Evolutionary conservation across 2,113 vertebrate species (phyloP), one percentile per base, ranked within the genome.

Genomic region (Monopterus albus): DNA sequence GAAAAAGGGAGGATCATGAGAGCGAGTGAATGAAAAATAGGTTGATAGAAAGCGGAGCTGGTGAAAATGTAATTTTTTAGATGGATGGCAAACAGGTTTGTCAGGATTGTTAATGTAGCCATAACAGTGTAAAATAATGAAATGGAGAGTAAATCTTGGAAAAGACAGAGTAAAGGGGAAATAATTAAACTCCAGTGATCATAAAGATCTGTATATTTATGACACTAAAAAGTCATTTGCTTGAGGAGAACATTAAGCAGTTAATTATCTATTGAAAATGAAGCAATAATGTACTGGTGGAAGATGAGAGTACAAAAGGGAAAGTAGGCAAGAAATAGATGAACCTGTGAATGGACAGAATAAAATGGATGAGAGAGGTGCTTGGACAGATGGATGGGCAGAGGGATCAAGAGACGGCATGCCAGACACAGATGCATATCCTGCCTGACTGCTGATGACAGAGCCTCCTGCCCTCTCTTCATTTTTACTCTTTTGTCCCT

Each of bases 251-350:
- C 65, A 79, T 79, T 77, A 47, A 65, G 60, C 14, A 7, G 47
- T 65, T 76, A 76, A 80, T 78, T 79, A 72, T 59, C 52, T 75
- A 49, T 63, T 65, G 39, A 73, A 59, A 67, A 83, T 4, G 25
- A 82, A 58, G 55, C 63, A 62, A 23, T 67, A 50, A 58, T 49
- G 61, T 25, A 47, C 1, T 21, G 33, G n/a, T 1, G 36, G 39
- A 7, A 29, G 73, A 68, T 73, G 65, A 63, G 26, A 28, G 46
- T 29, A 61, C 40, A 49, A 26, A 23, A 28, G n/a, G 57, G 51
- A 56, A 61, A 66, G 35, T 50, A 45, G 59, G 20, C 10, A 45
- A 63, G 29, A 62, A 51, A 72, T 49, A 35, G 51, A 68, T 61
- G 40, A 72, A 73, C 6, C 14, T 5, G 18, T 8, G n/a, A 33